Base-by-base conservation (phyloP, 2,888 invertebrate genomes). In the Augochlorella aurata region DNA sequence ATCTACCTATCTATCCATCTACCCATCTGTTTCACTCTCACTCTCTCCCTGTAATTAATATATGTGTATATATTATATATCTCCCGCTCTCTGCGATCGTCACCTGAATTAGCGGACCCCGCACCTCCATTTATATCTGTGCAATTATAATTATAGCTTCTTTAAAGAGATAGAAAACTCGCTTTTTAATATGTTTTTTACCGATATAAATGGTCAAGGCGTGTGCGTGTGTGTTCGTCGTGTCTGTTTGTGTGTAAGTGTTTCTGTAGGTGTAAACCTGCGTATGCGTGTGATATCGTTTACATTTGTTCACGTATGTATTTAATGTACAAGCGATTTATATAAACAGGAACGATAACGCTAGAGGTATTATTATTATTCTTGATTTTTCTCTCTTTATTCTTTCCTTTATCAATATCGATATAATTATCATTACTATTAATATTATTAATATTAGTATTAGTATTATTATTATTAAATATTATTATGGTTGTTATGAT, bases 331-430 rank as follows among this genome's bases (percentile, higher is more conserved):
- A 84, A 86, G 81, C 86, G 83, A 83, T 77, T 77, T 81, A 86
- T 82, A 76, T 81, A 83, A 81, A 83, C 85, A 86, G 87, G 82
- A 87, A 86, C 86, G 79, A 83, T 82, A 87, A 87, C 81, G 84
- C 70, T 80, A 87, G 85, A 85, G 83, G 85, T 84, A 88, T 82
- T 84, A 85, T 82, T 84, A 85, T 63, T 63, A 65, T 86, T 83
- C 77, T 74, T 83, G 69, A 76, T 67, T 74, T 47, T 65, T 54
- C 82, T 79, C 24, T 78, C 58, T 44, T 76, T 66, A 18, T n/a
- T n/a, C 38, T 61, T 29, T 63, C 14, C 10, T 49, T 49, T 49
- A 49, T 49, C 12, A 2, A 49, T 49, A 49, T 49, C 47, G 47
- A 7, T 49, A 49, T 49, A 10, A 49, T 49, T 49, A 49, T 49